phyloP scores from a whole-genome alignment of 1,140 invertebrate genomes.

The Hypsibius dujardini region DNA sequence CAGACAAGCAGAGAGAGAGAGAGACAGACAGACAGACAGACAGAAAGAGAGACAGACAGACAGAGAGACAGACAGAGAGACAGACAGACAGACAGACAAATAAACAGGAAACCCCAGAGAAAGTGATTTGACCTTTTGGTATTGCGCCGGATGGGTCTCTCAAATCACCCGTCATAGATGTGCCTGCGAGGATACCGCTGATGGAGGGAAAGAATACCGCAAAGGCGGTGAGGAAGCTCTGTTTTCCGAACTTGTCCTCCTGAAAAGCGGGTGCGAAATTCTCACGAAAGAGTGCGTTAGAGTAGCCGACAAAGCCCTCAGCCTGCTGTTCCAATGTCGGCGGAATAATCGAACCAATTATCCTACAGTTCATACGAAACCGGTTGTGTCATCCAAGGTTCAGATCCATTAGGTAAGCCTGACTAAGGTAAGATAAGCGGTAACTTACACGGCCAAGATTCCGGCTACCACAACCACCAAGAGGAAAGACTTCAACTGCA shows the following conservation, averaged over 20 bases:
- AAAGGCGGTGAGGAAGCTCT: conserved; percentile 83
- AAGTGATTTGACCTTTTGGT: conserved; percentile 45
- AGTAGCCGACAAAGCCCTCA: conserved; percentile 32
- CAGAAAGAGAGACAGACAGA: not conserved
- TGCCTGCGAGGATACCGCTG: conserved; percentile 61
- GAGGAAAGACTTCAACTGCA: conserved; percentile 67
- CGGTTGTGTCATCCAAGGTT: conserved; percentile 32
- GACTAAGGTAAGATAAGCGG: too few species aligned
- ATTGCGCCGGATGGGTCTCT: conserved; percentile 72
- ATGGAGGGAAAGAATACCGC: conserved; percentile 91
- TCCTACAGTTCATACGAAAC: conserved; percentile 42
- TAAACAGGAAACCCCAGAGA: not conserved
- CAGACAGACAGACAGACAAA: not conserved
- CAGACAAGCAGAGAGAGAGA: not conserved
- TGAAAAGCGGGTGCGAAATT: conserved; percentile 62
- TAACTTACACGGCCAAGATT: conserved; percentile 35
- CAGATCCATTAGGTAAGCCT: not conserved
- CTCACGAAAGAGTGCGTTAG: conserved; percentile 34
- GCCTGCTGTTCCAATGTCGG: conserved; percentile 30
- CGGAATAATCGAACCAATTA: conserved; percentile 50
- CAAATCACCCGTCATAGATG: conserved; percentile 76
- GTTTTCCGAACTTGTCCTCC: conserved; percentile 41
- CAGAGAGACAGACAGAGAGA: too few species aligned
- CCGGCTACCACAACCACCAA: conserved; percentile 69
- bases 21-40: not conserved